These are phyloP conservation scores for Globodera rostochiensis DNA, from an alignment of 1,140 invertebrate species.

Conservation along the genomic window DNA sequence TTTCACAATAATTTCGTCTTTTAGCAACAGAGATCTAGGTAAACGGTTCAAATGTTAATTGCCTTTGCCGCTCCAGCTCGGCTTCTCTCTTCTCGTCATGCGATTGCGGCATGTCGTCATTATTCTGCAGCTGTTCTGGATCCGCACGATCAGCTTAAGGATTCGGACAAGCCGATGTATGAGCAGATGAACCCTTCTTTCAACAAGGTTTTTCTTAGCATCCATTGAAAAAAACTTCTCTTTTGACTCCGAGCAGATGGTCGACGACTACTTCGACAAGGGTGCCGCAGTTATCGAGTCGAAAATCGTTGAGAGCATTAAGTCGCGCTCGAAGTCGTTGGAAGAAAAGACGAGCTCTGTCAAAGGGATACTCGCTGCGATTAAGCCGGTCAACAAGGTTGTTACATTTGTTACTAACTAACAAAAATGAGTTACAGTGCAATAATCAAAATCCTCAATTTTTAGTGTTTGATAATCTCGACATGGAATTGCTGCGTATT, in stretches of 20 bases:
- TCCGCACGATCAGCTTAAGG: slow-evolving; percentile 59
- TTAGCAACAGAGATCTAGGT: too few relatives aligned
- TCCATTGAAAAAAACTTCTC: not conserved
- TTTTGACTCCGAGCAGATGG: slow-evolving; percentile 49
- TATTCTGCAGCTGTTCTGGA: slow-evolving; percentile 58
- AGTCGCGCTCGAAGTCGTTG: slow-evolving; percentile 46
- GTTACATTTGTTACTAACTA: too few relatives aligned
- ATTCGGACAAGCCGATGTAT: slow-evolving; percentile 62
- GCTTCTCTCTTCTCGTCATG: not conserved
- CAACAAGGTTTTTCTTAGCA: slow-evolving; percentile 50
- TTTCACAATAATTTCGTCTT: too few relatives aligned
- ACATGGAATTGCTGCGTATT: slow-evolving; percentile 8
- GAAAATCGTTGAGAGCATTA: slow-evolving; percentile 66
- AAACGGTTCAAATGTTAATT: too few relatives aligned
- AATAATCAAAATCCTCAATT: not conserved
- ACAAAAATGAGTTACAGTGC: too few relatives aligned
- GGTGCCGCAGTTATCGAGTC: slow-evolving; percentile 66
- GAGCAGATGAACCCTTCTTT: slow-evolving; percentile 64
- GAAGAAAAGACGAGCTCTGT: slow-evolving; percentile 54
- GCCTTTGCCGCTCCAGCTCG: too few relatives aligned
- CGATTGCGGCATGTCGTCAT: not conserved
- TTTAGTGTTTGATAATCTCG: slow-evolving; percentile 8
- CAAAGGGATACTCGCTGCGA: slow-evolving; percentile 54
- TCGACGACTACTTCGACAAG: slow-evolving; percentile 65
- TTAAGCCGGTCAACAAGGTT: slow-evolving; percentile 60